Percentiles rank a stretch among this genome's conserved stretches.
Conservation (phyloP, 37 sponge, comb jelly and placozoan species). For the Amphimedon queenslandica region DNA sequence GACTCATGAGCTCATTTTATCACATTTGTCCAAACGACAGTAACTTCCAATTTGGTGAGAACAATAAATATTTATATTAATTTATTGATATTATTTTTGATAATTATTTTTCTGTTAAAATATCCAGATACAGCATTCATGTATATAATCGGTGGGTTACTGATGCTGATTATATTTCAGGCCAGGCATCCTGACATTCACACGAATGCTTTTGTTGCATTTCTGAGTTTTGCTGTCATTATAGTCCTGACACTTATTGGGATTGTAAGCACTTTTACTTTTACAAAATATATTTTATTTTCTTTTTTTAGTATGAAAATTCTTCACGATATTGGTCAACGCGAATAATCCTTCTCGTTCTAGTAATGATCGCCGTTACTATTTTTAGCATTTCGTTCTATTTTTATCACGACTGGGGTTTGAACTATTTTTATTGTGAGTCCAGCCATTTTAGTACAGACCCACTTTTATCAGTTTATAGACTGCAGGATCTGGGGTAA, state of each 20-base stretch:
- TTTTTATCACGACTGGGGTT: constrained; percentile 41
- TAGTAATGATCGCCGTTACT: constrained; percentile 14
- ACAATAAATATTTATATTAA: too few species aligned
- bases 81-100: background rate
- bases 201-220: constrained; percentile 81
- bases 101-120: too few species aligned
- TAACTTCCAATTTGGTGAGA: constrained; percentile 92
- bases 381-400: constrained; percentile 55
- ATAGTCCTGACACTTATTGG: constrained; percentile 80
- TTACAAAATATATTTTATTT: background rate
- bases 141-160: constrained; percentile 88
- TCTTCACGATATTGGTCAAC: background rate
- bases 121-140: constrained; percentile 87
- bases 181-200: constrained; percentile 89
- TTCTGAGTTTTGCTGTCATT: constrained; percentile 83
- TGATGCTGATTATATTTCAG: constrained; percentile 79
- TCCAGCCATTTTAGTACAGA: too few species aligned
- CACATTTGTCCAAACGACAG: constrained; percentile 88
- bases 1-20: constrained; percentile 80
- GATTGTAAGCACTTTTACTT: constrained; percentile 33
- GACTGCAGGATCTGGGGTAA: too few species aligned
- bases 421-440: too few species aligned
- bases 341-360: constrained; percentile 8
- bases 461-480: too few species aligned
- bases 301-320: background rate